A percentile compares a stretch with the other conserved stretches of the same genome.
Evolutionary conservation across 2,113 vertebrate genomes (phyloP).

Genomic region (Cynoglossus semilaevis): DNA sequence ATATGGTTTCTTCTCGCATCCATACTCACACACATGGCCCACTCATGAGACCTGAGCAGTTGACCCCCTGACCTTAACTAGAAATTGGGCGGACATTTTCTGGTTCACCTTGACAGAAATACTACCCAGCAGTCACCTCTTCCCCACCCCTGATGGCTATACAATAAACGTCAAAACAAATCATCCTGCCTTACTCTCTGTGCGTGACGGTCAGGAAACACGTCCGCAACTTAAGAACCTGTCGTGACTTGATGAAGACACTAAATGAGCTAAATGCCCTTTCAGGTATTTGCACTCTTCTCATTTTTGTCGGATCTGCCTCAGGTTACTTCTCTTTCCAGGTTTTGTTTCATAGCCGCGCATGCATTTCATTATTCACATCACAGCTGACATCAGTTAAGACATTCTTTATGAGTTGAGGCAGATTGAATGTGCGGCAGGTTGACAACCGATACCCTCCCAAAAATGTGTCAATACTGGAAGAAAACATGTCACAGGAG

Average conservation of each 20-base stretch:
- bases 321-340: background rate
- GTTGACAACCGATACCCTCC: too few relatives aligned
- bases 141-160: slow-evolving; percentile 15
- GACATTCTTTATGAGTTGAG: slow-evolving; percentile 3
- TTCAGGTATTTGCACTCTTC: slow-evolving; percentile 14
- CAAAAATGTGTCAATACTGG: too few relatives aligned
- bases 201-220: slow-evolving; percentile 26
- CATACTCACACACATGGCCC: background rate
- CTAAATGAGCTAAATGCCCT: slow-evolving; percentile 20
- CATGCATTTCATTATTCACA: slow-evolving; percentile 2
- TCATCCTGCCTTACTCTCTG: slow-evolving; percentile 1
- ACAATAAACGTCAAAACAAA: slow-evolving; percentile 50
- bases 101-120: slow-evolving; percentile 41
- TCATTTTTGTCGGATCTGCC: slow-evolving; percentile 11
- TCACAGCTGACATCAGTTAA: background rate
- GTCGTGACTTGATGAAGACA: slow-evolving; percentile 43
- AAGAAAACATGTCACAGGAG: too few relatives aligned
- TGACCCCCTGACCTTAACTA: slow-evolving; percentile 34
- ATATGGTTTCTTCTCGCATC: background rate
- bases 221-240: slow-evolving; percentile 21
- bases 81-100: slow-evolving; percentile 28
- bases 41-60: slow-evolving; percentile 8
- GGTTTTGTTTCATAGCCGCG: background rate
- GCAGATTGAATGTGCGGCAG: background rate
- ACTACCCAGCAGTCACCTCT: slow-evolving; percentile 34